Evolutionary conservation across 2,797 vertebrate genomes (phyloP), one percentile per base, ranked within the genome.

Genomic region (Coreius guichenoti): DNA sequence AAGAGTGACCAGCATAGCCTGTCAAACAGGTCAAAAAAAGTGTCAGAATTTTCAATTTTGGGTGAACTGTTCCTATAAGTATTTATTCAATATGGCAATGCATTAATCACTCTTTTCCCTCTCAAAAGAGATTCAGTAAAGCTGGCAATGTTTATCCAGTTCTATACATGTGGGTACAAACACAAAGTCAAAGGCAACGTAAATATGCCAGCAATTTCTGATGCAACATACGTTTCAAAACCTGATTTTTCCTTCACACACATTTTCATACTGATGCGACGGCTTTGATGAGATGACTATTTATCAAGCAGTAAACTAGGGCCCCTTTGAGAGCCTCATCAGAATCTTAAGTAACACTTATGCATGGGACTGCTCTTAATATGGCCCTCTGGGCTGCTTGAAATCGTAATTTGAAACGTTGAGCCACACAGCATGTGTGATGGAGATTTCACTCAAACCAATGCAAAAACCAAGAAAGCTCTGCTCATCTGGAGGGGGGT

Each of bases 271-370:
- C 90, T 88, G 87, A 90, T 91, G 89, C 67, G 74, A 85, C 84
- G 0, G 69, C 80, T 90, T 89, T 78, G 74, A 88, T 90, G 90
- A 89, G 90, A 90, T 85, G 86, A 90, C 88, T 77, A 92, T 93
- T 91, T 91, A 87, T 94, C 92, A 93, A 90, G 70, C 70, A 92
- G 89, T 91, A 91, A 94, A 93, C 88, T 45, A 76, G 90, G 31
- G 82, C 90, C 91, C 90, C 87, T 89, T 33, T 92, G 91, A 88
- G 88, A 91, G 86, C 89, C 89, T 89, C 91, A 86, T 92, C 87
- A 86, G 83, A 43, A 90, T 92, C 91, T 92, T 94, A 90, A 92
- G 93, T 92, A 93, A 87, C 90, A 84, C 77, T 58, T 86, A 86
- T 87, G 88, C 87, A 90, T 78, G 86, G 91, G 86, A 86, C 89